These are phyloP conservation scores for Ceyx cyanopectus DNA, from an alignment of 2,113 vertebrate genomes.

Conservation along the genomic window DNA sequence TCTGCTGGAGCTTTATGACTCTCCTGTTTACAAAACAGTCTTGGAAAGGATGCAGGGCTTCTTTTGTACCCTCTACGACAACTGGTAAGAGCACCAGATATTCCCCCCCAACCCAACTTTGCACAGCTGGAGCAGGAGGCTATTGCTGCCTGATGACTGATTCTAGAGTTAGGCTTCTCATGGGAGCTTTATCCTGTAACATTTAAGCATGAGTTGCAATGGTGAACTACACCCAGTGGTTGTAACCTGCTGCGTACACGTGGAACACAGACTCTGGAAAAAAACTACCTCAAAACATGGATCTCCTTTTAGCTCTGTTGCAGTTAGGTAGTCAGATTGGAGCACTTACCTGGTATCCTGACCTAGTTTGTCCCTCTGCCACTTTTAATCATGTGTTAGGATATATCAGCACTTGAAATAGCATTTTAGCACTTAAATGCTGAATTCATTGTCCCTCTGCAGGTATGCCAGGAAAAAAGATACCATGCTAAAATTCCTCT, in stretches of 20 bases:
- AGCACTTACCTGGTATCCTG: neutral
- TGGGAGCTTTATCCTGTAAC: neutral
- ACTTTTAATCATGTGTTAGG: neutral
- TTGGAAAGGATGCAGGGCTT: slow-evolving; percentile 95
- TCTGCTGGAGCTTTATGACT: slow-evolving; percentile 85
- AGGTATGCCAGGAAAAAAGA: neutral
- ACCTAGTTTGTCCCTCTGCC: neutral
- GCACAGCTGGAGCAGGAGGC: neutral
- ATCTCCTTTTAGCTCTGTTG: neutral
- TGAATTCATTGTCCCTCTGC: neutral
- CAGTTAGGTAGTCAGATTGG: neutral
- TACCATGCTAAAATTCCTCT: neutral
- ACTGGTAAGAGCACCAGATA: slow-evolving; percentile 83
- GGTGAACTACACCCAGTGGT: neutral
- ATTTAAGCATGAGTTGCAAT: neutral
- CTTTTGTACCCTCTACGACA: slow-evolving; percentile 90
- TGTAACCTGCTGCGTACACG: neutral
- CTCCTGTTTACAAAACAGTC: slow-evolving; percentile 86
- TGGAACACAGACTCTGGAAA: neutral
- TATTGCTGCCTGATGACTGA: neutral
- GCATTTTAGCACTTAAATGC: neutral
- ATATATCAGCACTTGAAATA: neutral
- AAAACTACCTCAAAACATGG: neutral
- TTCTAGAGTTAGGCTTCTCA: neutral
- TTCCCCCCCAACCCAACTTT: fast-evolving